Percentiles rank a stretch among this genome's conserved stretches.
phyloP scores from a whole-genome alignment of 2,113 vertebrate species.

The Physeter macrocephalus region DNA sequence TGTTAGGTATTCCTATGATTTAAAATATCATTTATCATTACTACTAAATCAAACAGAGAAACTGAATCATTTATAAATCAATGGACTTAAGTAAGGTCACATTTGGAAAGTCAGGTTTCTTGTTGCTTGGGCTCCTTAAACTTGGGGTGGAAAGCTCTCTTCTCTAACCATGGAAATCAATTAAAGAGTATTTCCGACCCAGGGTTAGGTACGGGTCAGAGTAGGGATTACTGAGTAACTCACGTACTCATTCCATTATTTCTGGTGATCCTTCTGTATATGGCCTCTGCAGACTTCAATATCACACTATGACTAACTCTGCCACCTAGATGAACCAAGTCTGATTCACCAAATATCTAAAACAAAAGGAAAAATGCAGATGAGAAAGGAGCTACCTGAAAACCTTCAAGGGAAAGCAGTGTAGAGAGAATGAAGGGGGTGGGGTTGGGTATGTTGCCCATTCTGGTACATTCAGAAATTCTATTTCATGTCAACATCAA shows the following conservation, averaged over 20 bases:
- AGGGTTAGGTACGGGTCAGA: not conserved
- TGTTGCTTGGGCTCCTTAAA: not conserved
- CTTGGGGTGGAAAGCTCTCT: not conserved
- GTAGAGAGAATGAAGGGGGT: not conserved
- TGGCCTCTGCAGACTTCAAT: not conserved
- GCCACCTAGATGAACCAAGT: not conserved
- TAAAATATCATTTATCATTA: not conserved
- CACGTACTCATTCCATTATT: not conserved
- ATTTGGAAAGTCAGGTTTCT: not conserved
- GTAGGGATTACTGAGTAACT: not conserved
- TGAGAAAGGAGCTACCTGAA: not conserved
- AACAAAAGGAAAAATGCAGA: not conserved
- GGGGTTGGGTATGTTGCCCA: not conserved
- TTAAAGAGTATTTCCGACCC: not conserved
- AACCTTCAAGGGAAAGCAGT: not conserved
- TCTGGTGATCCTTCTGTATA: not conserved
- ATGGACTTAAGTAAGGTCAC: not conserved
- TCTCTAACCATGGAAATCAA: not conserved
- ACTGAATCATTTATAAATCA: not conserved
- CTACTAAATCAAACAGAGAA: not conserved
- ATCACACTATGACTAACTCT: not conserved
- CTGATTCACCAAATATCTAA: not conserved
- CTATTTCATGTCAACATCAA: constrained; percentile 34
- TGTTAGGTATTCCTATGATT: not conserved
- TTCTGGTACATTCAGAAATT: constrained; percentile 46